Evolutionary conservation across 2,113 vertebrate species (phyloP).

Genomic region (Empidonax alnorum): DNA sequence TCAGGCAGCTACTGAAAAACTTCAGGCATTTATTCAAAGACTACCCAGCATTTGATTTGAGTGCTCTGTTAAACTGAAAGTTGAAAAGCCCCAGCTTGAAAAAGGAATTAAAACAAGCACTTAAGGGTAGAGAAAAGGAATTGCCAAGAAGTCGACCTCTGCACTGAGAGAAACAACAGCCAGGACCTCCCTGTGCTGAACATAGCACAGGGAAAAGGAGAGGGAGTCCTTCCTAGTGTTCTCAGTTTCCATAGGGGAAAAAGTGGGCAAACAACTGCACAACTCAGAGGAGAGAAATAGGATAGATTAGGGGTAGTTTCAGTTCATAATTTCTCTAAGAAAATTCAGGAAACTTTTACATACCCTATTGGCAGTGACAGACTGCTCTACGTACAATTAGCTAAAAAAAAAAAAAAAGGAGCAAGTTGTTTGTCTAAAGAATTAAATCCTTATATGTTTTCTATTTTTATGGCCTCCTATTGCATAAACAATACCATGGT

Average conservation of each 20-base stretch:
- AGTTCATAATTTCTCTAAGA: not conserved
- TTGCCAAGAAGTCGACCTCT: slow-evolving; percentile 39
- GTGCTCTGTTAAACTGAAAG: not conserved
- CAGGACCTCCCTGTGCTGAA: slow-evolving; percentile 34
- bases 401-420: not conserved
- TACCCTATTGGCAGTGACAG: not conserved
- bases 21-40: not conserved
- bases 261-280: not conserved
- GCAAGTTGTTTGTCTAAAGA: not conserved
- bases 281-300: not conserved
- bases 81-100: not conserved
- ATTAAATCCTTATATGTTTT: not conserved
- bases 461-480: not conserved
- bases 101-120: slow-evolving; percentile 28
- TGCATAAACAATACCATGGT: slow-evolving; percentile 17
- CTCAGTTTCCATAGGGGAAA: not conserved
- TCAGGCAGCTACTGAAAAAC: not conserved
- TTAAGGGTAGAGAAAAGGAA: not conserved
- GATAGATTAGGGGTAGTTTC: not conserved
- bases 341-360: not conserved
- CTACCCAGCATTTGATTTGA: not conserved
- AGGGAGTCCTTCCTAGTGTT: not conserved
- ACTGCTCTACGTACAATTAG: not conserved
- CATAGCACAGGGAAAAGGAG: not conserved
- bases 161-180: not conserved